Conservation (phyloP, 23 tunicate species). For the Ascidia mentula region DNA sequence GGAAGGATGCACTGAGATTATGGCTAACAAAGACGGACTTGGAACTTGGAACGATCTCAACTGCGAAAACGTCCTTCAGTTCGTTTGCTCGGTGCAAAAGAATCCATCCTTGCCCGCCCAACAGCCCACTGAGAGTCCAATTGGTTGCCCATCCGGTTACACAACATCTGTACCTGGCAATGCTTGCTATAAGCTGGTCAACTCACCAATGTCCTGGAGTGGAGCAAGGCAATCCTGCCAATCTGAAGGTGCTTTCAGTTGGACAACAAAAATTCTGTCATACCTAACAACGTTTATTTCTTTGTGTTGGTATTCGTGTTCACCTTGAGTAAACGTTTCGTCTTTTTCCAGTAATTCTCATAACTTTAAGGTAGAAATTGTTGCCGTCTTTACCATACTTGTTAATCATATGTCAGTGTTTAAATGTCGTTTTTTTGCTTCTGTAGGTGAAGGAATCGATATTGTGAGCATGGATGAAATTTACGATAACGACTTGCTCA, state of each 20-base stretch:
- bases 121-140: constrained; percentile 44
- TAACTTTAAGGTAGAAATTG: too few species aligned
- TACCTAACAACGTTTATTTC: too few species aligned
- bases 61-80: constrained; percentile 28
- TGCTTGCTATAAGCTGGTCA: constrained; percentile 54
- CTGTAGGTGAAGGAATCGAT: constrained; percentile 62
- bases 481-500: constrained; percentile 76
- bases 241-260: constrained; percentile 65
- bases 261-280: background rate
- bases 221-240: constrained; percentile 60
- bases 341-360: too few species aligned
- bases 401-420: too few species aligned
- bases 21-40: background rate
- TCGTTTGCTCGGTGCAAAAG: constrained; percentile 54
- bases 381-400: too few species aligned
- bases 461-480: constrained; percentile 54
- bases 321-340: too few species aligned
- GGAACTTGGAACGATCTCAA: constrained; percentile 68
- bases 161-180: constrained; percentile 40
- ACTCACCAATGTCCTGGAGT: constrained; percentile 38
- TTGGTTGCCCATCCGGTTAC: constrained; percentile 55
- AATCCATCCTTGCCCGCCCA: constrained; percentile 23
- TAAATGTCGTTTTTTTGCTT: too few species aligned
- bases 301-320: too few species aligned
- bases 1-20: constrained; percentile 82